phyloP scores from a whole-genome alignment of 2,888 invertebrate species.

The Trissonchulus sp. region DNA sequence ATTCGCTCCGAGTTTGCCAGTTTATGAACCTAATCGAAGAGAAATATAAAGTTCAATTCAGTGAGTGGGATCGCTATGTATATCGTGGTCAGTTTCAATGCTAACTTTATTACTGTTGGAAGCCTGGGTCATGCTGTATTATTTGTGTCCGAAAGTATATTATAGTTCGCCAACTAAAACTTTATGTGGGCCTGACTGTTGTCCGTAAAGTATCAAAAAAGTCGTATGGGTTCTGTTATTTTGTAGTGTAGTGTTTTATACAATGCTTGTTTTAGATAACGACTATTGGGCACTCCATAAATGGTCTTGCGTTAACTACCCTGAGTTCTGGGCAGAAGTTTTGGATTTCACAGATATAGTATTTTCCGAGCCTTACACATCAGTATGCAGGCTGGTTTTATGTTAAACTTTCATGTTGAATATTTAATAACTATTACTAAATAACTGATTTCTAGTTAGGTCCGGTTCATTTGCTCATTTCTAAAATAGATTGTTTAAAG shows the following conservation, averaged over 20 bases:
- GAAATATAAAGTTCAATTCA: conserved; percentile 39
- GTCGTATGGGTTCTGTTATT: background rate
- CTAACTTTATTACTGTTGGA: too few relatives aligned
- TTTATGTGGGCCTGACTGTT: background rate
- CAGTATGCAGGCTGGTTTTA: too few relatives aligned
- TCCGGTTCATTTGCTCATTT: too few relatives aligned
- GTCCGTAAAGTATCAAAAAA: too few relatives aligned
- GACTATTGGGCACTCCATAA: conserved; percentile 56
- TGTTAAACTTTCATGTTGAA: too few relatives aligned
- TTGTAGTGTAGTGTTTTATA: background rate
- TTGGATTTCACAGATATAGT: conserved; percentile 54
- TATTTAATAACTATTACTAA: too few relatives aligned
- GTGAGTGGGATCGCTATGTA: conserved; percentile 34
- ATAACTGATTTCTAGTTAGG: too few relatives aligned
- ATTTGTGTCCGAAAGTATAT: too few relatives aligned
- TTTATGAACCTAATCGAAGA: conserved; percentile 38
- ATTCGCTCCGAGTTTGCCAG: conserved; percentile 37
- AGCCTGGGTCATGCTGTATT: too few relatives aligned
- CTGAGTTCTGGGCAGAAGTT: conserved; percentile 57
- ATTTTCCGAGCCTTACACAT: conserved; percentile 39
- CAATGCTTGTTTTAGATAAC: conserved; percentile 40
- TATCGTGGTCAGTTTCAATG: too few relatives aligned
- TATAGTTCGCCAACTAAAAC: too few relatives aligned
- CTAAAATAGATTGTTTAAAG: too few relatives aligned
- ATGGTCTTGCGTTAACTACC: conserved; percentile 57